Base-by-base conservation (phyloP, 2,888 invertebrate species). In the Autographa pulchrina region DNA sequence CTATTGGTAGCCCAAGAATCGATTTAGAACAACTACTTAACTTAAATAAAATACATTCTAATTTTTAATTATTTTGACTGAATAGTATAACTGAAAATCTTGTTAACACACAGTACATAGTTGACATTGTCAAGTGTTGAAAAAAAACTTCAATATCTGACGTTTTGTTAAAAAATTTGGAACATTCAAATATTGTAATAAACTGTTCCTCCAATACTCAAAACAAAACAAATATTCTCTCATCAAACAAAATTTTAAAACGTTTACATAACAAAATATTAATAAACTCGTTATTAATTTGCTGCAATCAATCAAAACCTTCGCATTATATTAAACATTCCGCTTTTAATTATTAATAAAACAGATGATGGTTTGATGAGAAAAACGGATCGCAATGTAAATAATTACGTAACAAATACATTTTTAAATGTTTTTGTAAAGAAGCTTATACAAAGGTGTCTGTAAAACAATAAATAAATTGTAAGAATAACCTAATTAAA, bases 271-370 rank as follows among this genome's bases (percentile, higher is more conserved):
- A 56, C 54, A 25, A 25, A 56, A 20, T 56, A 63, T 52, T 63
- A 76, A 63, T 18, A 18, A 32, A 13, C 14, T 3, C 18, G 60
- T 54, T 63, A 54, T 43, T 59, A 16, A 72, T 68, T 65, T 54
- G 35, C 66, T 9, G 25, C 38, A 69, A 52, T 64, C 68, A 68
- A 74, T 70, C 62, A 67, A 70, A 70, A 67, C 66, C 59, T 62
- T 68, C 5, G 65, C 66, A 43, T 66, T 62, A 62, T 48, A 75
- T 72, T 68, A 72, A 75, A 64, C 60, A 74, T 62, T 58, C 48
- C 38, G 68, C 31, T 69, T 75, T 69, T 70, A 58, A 70, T 68
- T 74, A 78, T 72, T 77, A 77, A 81, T 77, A 71, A 77, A 77
- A 72, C 69, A 72, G 31, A 64, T 68, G 67, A 78, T 72, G 65